These are phyloP conservation scores for Callipepla californica DNA, from an alignment of 2,113 vertebrate genomes.

Conservation along the genomic window DNA sequence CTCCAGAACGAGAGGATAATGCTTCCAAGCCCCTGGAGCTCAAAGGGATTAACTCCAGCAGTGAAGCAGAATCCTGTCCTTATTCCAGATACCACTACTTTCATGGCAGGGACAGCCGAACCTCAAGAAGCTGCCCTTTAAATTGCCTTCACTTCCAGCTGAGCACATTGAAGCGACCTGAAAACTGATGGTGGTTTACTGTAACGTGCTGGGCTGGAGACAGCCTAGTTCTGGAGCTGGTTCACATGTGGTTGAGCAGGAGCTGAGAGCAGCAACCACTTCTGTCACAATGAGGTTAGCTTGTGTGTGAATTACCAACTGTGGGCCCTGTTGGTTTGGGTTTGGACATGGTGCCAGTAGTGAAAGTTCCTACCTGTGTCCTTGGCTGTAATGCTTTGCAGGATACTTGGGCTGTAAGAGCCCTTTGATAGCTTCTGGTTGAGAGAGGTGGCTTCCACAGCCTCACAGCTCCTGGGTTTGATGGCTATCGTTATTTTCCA, in stretches of 20 bases:
- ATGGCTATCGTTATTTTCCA: not conserved
- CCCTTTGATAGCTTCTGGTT: not conserved
- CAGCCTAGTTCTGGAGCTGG: not conserved
- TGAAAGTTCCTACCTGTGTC: not conserved
- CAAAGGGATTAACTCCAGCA: not conserved
- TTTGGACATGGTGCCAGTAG: not conserved
- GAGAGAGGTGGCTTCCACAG: too few species aligned
- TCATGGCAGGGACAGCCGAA: not conserved
- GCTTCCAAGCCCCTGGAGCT: not conserved
- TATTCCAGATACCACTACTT: not conserved
- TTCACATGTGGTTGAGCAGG: not conserved
- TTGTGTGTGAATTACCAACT: not conserved
- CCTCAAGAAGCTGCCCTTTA: not conserved
- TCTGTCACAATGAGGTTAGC: not conserved
- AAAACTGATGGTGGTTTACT: not conserved
- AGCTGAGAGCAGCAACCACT: not conserved
- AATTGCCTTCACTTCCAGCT: not conserved
- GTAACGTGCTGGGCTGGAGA: not conserved
- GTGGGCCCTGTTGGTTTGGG: not conserved
- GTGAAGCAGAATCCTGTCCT: not conserved
- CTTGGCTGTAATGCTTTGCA: not conserved
- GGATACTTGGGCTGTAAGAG: not conserved
- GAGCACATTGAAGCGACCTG: not conserved
- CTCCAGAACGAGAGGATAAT: not conserved
- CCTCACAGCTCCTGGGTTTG: too few species aligned